Base-by-base conservation (phyloP, 2,113 vertebrate genomes). In the Odocoileus hemionus region DNA sequence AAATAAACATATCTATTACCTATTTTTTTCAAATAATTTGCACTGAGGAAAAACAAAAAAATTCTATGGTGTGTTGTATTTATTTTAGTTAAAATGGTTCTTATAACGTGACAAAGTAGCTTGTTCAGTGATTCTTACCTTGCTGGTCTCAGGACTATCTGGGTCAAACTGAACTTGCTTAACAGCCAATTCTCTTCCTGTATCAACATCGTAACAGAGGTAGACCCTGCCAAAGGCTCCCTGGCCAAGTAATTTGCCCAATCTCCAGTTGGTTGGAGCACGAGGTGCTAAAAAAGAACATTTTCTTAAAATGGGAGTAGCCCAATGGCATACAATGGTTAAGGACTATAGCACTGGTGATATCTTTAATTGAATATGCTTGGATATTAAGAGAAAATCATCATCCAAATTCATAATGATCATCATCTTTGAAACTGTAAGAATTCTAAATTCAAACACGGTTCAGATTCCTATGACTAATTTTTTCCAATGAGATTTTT, bases 111-210 rank as follows among this genome's bases (percentile, higher is more conserved):
- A 93, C 36, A 89, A 96, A 78, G 15, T n/a, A n/a, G n/a, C 16
- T 58, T 54, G 85, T 55, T 10, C 7, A 52, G 6, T 60, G 78
- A 78, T 36, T 45, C 98, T 98, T 98, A 99, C 99, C 99, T 99
- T 99, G 98, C 99, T 99, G 82, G 99, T 99, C 98, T 99, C 99
- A 0, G 99, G 99, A 97, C 99, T 99, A 90, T 99, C 99, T 0
- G 99, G 99, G 98, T 99, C 99, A 98, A 99, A 99, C 96, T 99
- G 99, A 96, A 99, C 99, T 99, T 99, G 99, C 96, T 99, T 99
- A 88, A 99, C 99, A 13, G 99, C 99, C 97, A 99, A 97, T 96
- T 99, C 99, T 98, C 99, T 99, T 92, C 99, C 99, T 0, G 99
- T 99, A 95, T 99, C 99, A 0, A 99, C 99, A 74, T 99, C 99